Conservation (phyloP, 2,797 vertebrate genomes). For the Aviceda cuculoides region DNA sequence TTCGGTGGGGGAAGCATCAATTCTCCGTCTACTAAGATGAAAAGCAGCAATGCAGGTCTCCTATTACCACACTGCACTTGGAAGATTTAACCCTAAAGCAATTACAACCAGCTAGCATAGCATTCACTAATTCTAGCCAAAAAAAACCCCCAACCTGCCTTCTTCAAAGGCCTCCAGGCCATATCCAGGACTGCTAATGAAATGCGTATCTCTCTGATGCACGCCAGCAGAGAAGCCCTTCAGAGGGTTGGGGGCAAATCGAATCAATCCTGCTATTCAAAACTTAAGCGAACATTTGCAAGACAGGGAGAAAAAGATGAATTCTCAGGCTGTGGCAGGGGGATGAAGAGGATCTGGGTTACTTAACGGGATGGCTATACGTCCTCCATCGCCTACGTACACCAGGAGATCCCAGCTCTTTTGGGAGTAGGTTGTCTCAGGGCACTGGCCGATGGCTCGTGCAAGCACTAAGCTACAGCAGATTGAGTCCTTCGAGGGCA, state of each 20-base stretch:
- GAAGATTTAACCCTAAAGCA: background rate
- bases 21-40: background rate
- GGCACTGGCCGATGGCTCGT: accelerated
- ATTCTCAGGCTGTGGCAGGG: background rate
- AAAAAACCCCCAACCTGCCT: background rate
- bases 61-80: accelerated
- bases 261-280: background rate
- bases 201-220: background rate
- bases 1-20: background rate
- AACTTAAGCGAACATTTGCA: background rate
- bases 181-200: background rate
- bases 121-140: background rate
- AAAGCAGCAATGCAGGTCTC: background rate
- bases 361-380: accelerated
- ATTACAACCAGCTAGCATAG: background rate
- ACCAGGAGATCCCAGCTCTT: background rate
- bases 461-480: background rate
- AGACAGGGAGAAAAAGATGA: background rate
- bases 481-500: background rate
- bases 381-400: accelerated
- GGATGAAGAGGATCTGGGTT: background rate
- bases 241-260: background rate
- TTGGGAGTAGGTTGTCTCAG: background rate
- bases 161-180: background rate
- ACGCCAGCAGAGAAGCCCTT: background rate